Base-by-base conservation (phyloP, 2,113 vertebrate species). In the Atlantisia rogersi region DNA sequence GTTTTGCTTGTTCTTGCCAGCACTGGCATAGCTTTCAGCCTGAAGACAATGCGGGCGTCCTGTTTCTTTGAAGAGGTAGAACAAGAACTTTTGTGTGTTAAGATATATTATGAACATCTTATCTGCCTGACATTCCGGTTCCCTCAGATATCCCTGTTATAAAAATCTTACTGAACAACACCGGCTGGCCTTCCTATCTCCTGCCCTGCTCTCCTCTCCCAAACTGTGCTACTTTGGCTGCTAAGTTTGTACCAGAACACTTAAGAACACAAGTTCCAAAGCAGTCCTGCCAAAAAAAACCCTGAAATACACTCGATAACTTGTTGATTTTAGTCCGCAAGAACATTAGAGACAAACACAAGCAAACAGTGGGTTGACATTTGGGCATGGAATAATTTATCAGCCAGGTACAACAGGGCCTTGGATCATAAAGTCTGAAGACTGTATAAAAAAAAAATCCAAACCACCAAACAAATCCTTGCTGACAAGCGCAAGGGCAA, bases 21-120 rank as follows among this genome's bases (percentile, higher is more conserved):
- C 21, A 7, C 2, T 94, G 91, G 83, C 91, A 95, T 17, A 84
- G 86, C 80, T 93, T 73, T 94, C 89, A 94, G 93, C 93, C 94
- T 77, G 84, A 18, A 91, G 91, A 95, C 91, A 91, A 95, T 87
- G 76, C 4, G 22, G 67, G 91, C 48, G 91, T 92, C 93, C 91
- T 85, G 93, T 74, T 95, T 55, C 93, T 94, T 76, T 87, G 75
- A 94, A 95, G 59, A 90, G 67, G 58, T 58, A 79, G 65, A 92
- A 95, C 62, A 94, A 85, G 58, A 82, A 78, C 86, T 86, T 81
- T 9, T 87, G 31, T 92, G 75, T 70, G 52, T 17, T 17, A 78
- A 31, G 80, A 68, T 42, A 28, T 1, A 39, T 53, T 48, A 75
- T 32, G 35, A 95, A 82, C 75, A 82, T 50, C 69, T 92, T 79